A percentile compares a stretch with the other conserved stretches of the same genome.
These are phyloP conservation scores for Hyles vespertilio DNA, from an alignment of 1,140 invertebrate genomes.

Conservation along the genomic window DNA sequence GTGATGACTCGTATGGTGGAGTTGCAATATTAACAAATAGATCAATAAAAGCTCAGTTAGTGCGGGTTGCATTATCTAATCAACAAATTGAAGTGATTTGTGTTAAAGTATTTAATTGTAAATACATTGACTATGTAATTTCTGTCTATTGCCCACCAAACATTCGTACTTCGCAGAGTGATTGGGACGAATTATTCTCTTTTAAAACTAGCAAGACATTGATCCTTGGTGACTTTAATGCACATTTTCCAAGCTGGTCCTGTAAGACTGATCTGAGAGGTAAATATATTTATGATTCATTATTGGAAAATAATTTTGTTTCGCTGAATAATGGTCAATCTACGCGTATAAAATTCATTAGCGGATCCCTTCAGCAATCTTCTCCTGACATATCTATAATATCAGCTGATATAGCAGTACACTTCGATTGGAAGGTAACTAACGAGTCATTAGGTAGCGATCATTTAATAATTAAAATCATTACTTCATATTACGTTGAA, in stretches of 20 bases:
- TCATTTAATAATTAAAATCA: conserved; percentile 16
- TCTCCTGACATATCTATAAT: conserved; percentile 23
- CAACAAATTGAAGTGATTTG: conserved; percentile 4
- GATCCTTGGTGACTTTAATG: conserved; percentile 24
- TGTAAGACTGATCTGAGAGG: conserved; percentile 20
- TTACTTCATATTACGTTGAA: neutral
- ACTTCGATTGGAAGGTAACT: conserved; percentile 17
- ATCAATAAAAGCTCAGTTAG: conserved; percentile 1
- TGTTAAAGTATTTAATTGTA: conserved; percentile 13
- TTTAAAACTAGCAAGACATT: conserved; percentile 2
- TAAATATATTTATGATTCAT: conserved; percentile 16
- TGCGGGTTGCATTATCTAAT: neutral
- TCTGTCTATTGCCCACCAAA: conserved; percentile 16
- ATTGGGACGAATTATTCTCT: conserved; percentile 22
- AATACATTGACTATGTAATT: conserved; percentile 13
- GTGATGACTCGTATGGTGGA: conserved; percentile 29
- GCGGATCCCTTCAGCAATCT: conserved; percentile 14
- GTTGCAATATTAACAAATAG: conserved; percentile 20
- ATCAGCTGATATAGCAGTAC: conserved; percentile 6
- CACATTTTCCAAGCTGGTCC: conserved; percentile 22
- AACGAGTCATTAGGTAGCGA: conserved; percentile 17
- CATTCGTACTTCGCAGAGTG: conserved; percentile 5
- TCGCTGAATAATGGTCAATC: conserved; percentile 18
- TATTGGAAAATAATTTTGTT: conserved; percentile 14
- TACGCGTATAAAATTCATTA: conserved; percentile 18